These are phyloP conservation scores for Drosophila kuntzei DNA, from an alignment of 2,888 invertebrate species.

Conservation along the genomic window DNA sequence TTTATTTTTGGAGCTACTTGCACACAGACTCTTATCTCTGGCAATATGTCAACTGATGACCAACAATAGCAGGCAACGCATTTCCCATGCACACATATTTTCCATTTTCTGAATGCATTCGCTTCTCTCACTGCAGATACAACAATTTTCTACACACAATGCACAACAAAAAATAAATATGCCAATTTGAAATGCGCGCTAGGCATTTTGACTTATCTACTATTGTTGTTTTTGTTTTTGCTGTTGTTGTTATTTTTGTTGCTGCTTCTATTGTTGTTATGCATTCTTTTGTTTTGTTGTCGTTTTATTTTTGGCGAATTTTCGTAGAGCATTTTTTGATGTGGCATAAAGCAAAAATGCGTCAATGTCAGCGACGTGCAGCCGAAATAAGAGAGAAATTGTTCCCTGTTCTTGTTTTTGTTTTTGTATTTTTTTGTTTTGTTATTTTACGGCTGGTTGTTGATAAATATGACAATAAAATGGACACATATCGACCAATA, in stretches of 20 bases:
- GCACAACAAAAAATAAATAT: conserved; percentile 19
- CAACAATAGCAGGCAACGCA: conserved; percentile 47
- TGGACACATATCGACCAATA: conserved; percentile 65
- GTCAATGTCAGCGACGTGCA: conserved; percentile 55
- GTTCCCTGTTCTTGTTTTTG: too few species aligned
- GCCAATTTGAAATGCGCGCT: conserved; percentile 54
- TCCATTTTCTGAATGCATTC: conserved; percentile 51
- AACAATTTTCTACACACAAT: conserved; percentile 27
- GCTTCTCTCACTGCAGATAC: conserved; percentile 29
- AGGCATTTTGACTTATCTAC: conserved; percentile 63
- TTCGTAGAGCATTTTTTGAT: conserved; percentile 29
- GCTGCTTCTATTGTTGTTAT: conserved; percentile 25
- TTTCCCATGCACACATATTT: conserved; percentile 34
- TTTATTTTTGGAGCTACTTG: conserved; percentile 14
- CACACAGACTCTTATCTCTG: conserved; percentile 46
- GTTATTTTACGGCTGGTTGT: conserved; percentile 62
- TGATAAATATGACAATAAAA: conserved; percentile 82
- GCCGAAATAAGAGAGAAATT: conserved; percentile 25
- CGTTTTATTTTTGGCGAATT: conserved; percentile 16
- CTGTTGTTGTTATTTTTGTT: conserved; percentile 5
- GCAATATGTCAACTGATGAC: conserved; percentile 65
- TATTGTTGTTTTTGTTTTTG: conserved; percentile 13
- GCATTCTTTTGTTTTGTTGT: conserved; percentile 16
- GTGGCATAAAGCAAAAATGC: conserved; percentile 48
- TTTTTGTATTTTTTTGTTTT: too few species aligned